Evolutionary conservation across 2,888 invertebrate genomes (phyloP), one percentile per base, ranked within the genome.

Genomic region (Girardia tigrina): DNA sequence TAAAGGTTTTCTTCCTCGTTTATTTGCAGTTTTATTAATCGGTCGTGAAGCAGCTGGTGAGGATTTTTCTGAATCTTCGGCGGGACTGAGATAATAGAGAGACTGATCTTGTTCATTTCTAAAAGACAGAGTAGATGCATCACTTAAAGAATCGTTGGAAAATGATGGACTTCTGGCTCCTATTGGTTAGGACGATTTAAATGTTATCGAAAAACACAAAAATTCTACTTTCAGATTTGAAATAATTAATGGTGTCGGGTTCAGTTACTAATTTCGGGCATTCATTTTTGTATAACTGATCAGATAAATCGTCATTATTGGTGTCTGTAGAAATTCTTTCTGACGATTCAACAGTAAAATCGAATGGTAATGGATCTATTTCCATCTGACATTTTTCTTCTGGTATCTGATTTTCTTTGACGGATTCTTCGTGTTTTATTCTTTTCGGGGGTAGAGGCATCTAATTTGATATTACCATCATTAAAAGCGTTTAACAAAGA

Each of bases 1-100:
- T 16, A 56, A n/a, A 8, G 56, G 56, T n/a, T 56, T 56, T 56
- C 56, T 56, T 56, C 56, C 56, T 56, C 56, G 56, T 56, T 56
- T 56, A 56, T 56, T 56, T n/a, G 20, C 56, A n/a, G 23, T 56
- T 56, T 56, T 56, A 6, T 4, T 4, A n/a, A n/a, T n/a, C 16
- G 8, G 36, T 12, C 8, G 12, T 4, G n/a, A 6, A 12, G 36
- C 12, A 36, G n/a, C n/a, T 20, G 56, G 56, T 2, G 56, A 23
- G 56, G 56, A 56, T 56, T 56, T 56, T 8, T 56, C 56, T 56
- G n/a, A 4, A 4, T 56, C 56, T 16, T 56, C 56, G 23, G n/a
- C 23, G n/a, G 56, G 56, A 56, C 56, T 56, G 6, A 56, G 23
- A 56, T 56, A 56, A 23, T 20, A 56, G 20, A 56, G 6, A 4